phyloP scores from a whole-genome alignment of 2,888 invertebrate species.

The Drosophila kambysellisi region DNA sequence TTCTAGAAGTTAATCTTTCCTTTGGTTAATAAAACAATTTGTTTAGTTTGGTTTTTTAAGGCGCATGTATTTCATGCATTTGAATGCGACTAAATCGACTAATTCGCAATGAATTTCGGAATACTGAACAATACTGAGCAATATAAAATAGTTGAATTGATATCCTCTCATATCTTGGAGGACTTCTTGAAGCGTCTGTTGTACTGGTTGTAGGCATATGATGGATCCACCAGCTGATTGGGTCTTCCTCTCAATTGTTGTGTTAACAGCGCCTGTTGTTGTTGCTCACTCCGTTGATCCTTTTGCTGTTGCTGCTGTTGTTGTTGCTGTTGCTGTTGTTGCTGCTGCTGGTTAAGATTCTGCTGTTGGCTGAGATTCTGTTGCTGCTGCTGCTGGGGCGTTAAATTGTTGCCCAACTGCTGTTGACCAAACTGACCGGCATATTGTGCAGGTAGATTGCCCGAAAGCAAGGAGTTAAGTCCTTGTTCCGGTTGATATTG shows the following conservation, averaged over 20 bases:
- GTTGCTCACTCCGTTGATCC: conserved; percentile 73
- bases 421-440: conserved; percentile 72
- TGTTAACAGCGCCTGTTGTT: conserved; percentile 78
- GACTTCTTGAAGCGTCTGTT: conserved; percentile 84
- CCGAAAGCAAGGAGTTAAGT: conserved; percentile 68
- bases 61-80: conserved; percentile 83
- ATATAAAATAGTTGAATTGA: conserved; percentile 7
- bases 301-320: conserved; percentile 79
- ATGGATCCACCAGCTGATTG: conserved; percentile 83
- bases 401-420: conserved; percentile 51
- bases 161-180: conserved; percentile 49
- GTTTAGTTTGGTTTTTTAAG: conserved; percentile 58
- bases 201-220: conserved; percentile 83
- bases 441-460: conserved; percentile 58
- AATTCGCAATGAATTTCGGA: conserved; percentile 39
- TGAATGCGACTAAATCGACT: conserved; percentile 71
- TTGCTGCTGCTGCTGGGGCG: conserved; percentile 59
- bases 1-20: not conserved
- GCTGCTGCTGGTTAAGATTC: conserved; percentile 63
- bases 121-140: conserved; percentile 22
- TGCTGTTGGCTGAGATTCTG: conserved; percentile 68
- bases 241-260: conserved; percentile 83
- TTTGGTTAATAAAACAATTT: conserved; percentile 1
- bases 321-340: conserved; percentile 66
- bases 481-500: conserved; percentile 83